phyloP scores from a whole-genome alignment of 2,888 invertebrate genomes.

The Steinernema scapterisci region DNA sequence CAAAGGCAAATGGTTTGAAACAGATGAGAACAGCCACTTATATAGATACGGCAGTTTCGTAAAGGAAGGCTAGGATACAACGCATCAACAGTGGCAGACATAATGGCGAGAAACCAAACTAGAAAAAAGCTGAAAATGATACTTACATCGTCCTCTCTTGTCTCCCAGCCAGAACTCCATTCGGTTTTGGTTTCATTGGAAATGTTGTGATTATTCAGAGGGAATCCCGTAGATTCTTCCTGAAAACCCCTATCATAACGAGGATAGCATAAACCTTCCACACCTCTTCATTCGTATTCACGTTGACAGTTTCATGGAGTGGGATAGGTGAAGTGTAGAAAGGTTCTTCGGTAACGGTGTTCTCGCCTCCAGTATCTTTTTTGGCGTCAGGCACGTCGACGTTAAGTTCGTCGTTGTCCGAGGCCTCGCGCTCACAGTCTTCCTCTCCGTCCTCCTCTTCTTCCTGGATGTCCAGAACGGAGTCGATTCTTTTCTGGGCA shows the following conservation, averaged over 20 bases:
- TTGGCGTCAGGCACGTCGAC: too few relatives aligned
- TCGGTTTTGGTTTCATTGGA: neutral
- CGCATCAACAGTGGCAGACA: too few relatives aligned
- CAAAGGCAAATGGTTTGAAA: neutral
- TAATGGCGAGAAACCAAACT: too few relatives aligned
- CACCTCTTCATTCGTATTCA: neutral
- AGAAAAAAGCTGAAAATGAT: neutral
- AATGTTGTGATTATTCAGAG: neutral
- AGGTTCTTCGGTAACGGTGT: neutral
- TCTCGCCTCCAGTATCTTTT: neutral
- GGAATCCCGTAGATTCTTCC: neutral
- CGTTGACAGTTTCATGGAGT: neutral
- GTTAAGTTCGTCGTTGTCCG: too few relatives aligned
- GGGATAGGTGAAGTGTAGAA: neutral
- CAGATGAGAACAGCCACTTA: too few relatives aligned
- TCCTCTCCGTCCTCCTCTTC: constrained; percentile 34
- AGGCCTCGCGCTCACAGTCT: neutral
- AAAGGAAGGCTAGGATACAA: too few relatives aligned
- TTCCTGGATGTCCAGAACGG: constrained; percentile 45
- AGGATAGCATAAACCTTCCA: neutral
- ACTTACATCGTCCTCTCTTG: neutral
- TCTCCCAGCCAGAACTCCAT: constrained; percentile 18
- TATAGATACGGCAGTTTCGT: too few relatives aligned
- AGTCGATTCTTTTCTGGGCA: constrained; percentile 42
- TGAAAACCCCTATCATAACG: neutral